Conservation (phyloP, 2,797 vertebrate genomes). For the Sebastolobus alascanus region DNA sequence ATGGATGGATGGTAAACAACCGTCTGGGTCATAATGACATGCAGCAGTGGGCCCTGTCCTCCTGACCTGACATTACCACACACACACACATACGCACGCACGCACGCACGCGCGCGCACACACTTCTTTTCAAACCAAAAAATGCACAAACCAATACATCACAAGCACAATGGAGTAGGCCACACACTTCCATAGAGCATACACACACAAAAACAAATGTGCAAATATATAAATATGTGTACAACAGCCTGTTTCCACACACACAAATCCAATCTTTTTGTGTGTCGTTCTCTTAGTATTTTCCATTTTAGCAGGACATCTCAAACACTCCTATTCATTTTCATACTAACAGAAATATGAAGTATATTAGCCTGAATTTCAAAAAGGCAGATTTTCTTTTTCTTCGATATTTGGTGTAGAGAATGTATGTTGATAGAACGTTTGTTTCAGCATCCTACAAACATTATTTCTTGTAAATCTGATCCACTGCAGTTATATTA, state of each 20-base stretch:
- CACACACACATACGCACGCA: background rate
- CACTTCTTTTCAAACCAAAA: background rate
- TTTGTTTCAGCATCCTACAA: no score
- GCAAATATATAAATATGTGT: background rate
- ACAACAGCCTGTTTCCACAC: background rate
- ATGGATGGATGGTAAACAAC: conserved; percentile 26
- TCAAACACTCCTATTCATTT: background rate
- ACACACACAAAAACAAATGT: background rate
- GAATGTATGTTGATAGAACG: no score
- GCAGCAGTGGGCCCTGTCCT: conserved; percentile 13
- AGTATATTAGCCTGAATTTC: no score
- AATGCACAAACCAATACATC: background rate
- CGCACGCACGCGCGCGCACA: background rate
- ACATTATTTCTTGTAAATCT: background rate
- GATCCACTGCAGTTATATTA: background rate
- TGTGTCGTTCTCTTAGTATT: background rate
- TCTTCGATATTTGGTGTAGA: no score
- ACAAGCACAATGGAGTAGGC: background rate
- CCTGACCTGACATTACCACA: conserved; percentile 24
- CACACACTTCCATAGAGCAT: background rate
- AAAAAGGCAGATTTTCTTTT: no score
- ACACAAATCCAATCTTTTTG: background rate
- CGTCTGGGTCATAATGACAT: conserved; percentile 22
- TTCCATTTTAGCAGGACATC: background rate
- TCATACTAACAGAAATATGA: background rate